Base-by-base conservation (phyloP, 2,797 vertebrate species). In the Anas acuta region DNA sequence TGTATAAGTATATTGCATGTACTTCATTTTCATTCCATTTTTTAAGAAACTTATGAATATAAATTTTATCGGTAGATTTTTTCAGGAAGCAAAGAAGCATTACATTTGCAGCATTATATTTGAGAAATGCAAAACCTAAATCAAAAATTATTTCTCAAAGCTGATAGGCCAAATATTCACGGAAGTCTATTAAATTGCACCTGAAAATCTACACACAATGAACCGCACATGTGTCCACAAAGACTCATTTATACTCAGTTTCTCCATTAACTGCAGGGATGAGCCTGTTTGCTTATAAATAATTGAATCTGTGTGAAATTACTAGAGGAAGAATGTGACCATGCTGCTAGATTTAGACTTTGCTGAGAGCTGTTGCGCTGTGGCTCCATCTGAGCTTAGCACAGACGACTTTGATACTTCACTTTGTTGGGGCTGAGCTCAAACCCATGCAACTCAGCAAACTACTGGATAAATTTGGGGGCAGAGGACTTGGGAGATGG, bases 231-330 rank as follows among this genome's bases (percentile, higher is more conserved):
- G 4, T 56, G 58, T 79, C 45, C 60, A 67, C 53, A 84, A 82
- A 86, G 78, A 30, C 30, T 88, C 14, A 49, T 32, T 91, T 87
- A 64, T n/a, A 41, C 30, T 39, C 51, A 16, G 15, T 70, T 81
- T 78, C 41, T 83, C 15, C 16, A 43, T 79, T 88, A 86, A 53
- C 76, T 51, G 13, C 60, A 84, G 15, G 15, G 17, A 70, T 8
- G 13, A 78, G 53, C 9, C 41, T 77, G 11, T 90, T 95, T 86
- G 89, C 32, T 65, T 20, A 64, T 56, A 95, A 93, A 93, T 76
- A 91, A 84, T 76, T 73, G n/a, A 96, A 78, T 64, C 35, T 87
- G 80, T 13, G 37, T 82, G 43, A 92, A 90, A 83, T 89, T 82
- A 43, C 26, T 20, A 45, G 39, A 51, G 45, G 35, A 84, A 28